These are phyloP conservation scores for Cyaniris semiargus DNA, from an alignment of 2,888 invertebrate genomes.

Conservation along the genomic window DNA sequence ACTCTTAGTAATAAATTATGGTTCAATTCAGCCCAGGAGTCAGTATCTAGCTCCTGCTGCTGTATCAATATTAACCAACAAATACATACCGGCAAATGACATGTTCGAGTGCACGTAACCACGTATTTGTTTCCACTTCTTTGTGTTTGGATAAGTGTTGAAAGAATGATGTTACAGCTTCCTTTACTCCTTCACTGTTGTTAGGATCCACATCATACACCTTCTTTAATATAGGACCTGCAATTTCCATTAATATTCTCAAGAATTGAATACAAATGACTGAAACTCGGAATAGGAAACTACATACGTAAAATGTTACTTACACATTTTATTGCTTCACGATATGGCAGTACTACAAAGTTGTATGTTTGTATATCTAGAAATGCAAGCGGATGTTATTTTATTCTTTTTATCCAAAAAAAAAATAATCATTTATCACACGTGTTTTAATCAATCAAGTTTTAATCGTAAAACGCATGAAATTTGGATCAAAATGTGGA, in stretches of 20 bases:
- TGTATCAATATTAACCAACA: conserved; percentile 39
- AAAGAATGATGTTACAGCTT: conserved; percentile 57
- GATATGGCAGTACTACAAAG: neutral
- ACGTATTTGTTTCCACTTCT: conserved; percentile 51
- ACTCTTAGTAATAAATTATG: neutral
- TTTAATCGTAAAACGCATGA: neutral
- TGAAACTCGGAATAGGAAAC: neutral
- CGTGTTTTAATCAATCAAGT: neutral
- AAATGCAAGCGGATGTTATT: too few relatives aligned
- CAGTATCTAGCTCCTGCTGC: neutral
- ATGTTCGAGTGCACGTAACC: conserved; percentile 57
- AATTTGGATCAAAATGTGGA: too few relatives aligned
- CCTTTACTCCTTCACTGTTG: conserved; percentile 67
- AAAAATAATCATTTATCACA: neutral
- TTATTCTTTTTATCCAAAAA: neutral
- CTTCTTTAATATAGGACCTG: conserved; percentile 65
- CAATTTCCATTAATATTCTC: conserved; percentile 41
- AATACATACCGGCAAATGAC: conserved; percentile 64
- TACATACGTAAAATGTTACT: neutral
- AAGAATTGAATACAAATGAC: neutral
- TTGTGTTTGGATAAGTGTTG: conserved; percentile 57
- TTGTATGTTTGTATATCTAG: neutral
- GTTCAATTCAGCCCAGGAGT: neutral
- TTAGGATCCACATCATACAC: conserved; percentile 62
- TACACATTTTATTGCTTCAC: conserved; percentile 19